These are phyloP conservation scores for Synchiropus splendidus DNA, from an alignment of 2,113 vertebrate species.

Conservation along the genomic window DNA sequence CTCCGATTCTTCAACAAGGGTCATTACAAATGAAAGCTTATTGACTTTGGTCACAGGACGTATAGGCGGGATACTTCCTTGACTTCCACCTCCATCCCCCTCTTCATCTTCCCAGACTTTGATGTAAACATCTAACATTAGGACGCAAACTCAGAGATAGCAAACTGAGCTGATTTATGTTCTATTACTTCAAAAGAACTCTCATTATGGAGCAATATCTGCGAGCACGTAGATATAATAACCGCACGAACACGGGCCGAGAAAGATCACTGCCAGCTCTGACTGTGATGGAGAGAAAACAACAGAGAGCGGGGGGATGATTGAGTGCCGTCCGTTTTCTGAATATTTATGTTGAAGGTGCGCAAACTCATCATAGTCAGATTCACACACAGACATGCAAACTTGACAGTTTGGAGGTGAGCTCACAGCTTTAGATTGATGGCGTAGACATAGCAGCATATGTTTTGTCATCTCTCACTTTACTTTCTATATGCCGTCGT, in stretches of 20 bases:
- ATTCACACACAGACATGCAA: conserved; percentile 9
- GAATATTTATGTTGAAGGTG: conserved; percentile 50
- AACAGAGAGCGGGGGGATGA: conserved; percentile 31
- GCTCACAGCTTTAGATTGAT: conserved; percentile 58
- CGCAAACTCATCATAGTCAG: conserved; percentile 47
- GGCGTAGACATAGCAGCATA: conserved; percentile 46
- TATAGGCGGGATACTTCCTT: no score
- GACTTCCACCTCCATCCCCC: no score
- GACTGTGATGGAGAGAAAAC: conserved; percentile 17
- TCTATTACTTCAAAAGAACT: no score
- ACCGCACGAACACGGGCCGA: background rate
- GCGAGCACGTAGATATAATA: background rate
- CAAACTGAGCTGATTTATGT: no score
- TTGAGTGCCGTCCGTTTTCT: conserved; percentile 36
- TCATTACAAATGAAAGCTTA: no score
- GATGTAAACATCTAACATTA: conserved; percentile 5
- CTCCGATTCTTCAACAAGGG: no score
- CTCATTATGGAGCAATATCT: background rate
- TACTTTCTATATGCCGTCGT: conserved; percentile 24
- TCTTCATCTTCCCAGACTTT: conserved; percentile 16
- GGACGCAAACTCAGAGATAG: no score
- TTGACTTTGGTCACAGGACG: no score
- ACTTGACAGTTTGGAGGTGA: conserved; percentile 50
- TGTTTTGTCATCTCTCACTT: conserved; percentile 40
- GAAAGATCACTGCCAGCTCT: conserved; percentile 18